Evolutionary conservation across 2,113 vertebrate species (phyloP).

Genomic region (Chrysemys picta): DNA sequence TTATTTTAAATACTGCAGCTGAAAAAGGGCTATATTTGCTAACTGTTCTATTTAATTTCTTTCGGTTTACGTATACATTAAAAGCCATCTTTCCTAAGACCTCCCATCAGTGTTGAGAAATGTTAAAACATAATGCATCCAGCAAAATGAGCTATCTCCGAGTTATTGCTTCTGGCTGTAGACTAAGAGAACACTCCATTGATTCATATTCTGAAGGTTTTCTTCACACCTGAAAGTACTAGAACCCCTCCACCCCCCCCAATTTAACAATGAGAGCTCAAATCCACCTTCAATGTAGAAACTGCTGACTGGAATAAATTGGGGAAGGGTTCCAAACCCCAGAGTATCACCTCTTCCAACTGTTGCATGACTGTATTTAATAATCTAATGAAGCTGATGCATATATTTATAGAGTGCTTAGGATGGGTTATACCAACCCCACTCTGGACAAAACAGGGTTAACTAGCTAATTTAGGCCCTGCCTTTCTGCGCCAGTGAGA

Average conservation of each 20-base stretch:
- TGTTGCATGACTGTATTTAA: neutral
- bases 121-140: neutral
- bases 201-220: neutral
- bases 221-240: neutral
- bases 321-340: neutral
- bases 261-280: neutral
- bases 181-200: neutral
- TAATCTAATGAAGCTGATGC: neutral
- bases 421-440: neutral
- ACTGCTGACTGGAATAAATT: neutral
- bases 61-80: neutral
- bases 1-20: neutral
- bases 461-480: neutral
- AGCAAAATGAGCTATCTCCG: neutral
- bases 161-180: neutral
- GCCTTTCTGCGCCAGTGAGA: neutral
- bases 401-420: neutral
- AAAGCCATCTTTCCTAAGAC: neutral
- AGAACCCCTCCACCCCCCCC: rapidly evolving
- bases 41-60: neutral
- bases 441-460: neutral
- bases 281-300: neutral
- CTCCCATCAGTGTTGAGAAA: neutral
- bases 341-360: neutral
- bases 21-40: neutral